phyloP scores from a whole-genome alignment of 2,113 vertebrate species.

The Archocentrus centrarchus region DNA sequence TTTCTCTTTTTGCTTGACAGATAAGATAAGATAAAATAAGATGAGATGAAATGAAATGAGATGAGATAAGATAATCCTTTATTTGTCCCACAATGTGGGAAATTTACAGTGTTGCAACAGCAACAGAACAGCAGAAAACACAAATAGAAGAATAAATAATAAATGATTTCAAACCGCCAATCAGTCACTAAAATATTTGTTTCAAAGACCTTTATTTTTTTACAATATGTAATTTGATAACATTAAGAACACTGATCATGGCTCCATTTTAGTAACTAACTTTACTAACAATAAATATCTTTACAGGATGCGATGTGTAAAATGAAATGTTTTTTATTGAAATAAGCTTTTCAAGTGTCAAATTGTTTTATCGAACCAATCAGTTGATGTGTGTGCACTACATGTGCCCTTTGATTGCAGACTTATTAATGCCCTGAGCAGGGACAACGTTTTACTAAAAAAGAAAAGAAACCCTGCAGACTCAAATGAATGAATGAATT shows the following conservation, averaged over 20 bases:
- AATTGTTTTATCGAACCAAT: neutral
- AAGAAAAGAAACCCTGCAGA: neutral
- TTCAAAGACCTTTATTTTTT: neutral
- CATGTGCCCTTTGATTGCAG: neutral
- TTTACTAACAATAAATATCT: neutral
- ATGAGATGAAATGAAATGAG: no score
- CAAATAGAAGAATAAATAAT: no score
- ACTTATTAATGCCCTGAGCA: neutral
- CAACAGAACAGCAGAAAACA: no score
- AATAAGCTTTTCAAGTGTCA: neutral
- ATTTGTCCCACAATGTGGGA: no score
- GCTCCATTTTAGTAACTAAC: neutral
- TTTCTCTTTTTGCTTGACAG: neutral
- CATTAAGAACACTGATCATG: neutral
- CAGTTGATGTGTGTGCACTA: no score
- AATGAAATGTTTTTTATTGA: neutral
- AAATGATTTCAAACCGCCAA: neutral
- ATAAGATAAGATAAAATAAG: no score
- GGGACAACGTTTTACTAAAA: neutral
- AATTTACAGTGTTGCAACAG: no score
- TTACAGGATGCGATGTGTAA: neutral
- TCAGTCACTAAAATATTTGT: neutral
- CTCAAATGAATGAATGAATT: no score
- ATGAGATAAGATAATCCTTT: no score
- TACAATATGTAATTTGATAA: neutral